phyloP scores from a whole-genome alignment of 2,888 invertebrate species.

The Slavum lentiscoides region DNA sequence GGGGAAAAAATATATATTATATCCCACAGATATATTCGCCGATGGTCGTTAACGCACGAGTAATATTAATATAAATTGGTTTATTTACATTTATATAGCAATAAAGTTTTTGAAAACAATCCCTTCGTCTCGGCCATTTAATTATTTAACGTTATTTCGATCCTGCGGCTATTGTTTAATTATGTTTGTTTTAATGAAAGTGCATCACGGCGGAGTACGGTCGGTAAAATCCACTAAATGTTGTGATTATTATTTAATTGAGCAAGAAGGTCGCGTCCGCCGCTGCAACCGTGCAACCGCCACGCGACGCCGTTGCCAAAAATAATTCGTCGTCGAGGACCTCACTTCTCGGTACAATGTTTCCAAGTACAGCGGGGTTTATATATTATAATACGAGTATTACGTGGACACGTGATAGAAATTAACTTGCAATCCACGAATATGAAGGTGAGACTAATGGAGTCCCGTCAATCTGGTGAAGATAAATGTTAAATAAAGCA shows the following conservation, averaged over 20 bases:
- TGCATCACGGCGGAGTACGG: not conserved
- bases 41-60: conserved; percentile 18
- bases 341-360: not conserved
- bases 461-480: no score
- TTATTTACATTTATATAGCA: conserved; percentile 20
- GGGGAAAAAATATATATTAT: not conserved
- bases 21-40: not conserved
- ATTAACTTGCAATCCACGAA: no score
- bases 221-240: conserved; percentile 23
- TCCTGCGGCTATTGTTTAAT: conserved; percentile 17
- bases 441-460: no score
- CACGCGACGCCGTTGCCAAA: conserved; percentile 5
- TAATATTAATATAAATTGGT: conserved; percentile 39
- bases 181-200: conserved; percentile 25
- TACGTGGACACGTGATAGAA: no score
- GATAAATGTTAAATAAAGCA: no score
- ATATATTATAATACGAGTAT: no score
- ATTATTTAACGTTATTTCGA: conserved; percentile 37
- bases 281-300: no score
- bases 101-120: conserved; percentile 41
- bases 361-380: no score
- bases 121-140: conserved; percentile 23
- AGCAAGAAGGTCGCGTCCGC: not conserved
- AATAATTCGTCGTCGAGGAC: not conserved
- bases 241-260: conserved; percentile 29